Evolutionary conservation across 92 coral and sea anemone species (phyloP).

Genomic region (Epizoanthus fatuus): DNA sequence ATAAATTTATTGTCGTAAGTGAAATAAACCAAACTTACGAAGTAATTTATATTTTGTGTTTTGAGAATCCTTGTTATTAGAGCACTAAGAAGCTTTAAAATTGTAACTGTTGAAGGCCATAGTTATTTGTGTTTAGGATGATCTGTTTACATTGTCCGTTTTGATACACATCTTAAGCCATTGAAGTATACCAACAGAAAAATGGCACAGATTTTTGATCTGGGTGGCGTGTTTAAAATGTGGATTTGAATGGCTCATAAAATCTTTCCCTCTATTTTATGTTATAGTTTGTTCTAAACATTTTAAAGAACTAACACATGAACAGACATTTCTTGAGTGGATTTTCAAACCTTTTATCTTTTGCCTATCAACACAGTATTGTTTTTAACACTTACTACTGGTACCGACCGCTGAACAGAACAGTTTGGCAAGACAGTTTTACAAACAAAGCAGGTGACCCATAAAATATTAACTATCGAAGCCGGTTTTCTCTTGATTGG

Average conservation of each 20-base stretch:
- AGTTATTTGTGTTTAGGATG: no score
- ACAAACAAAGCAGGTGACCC: conserved; percentile 21
- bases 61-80: not conserved
- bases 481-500: conserved; percentile 25
- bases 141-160: no score
- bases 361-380: not conserved
- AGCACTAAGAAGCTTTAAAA: no score
- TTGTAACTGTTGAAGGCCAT: no score
- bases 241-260: no score
- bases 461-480: conserved; percentile 23
- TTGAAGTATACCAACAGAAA: no score
- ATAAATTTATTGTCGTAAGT: not conserved
- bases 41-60: not conserved
- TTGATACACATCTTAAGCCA: no score
- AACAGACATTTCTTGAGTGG: not conserved
- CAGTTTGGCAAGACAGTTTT: conserved; percentile 12
- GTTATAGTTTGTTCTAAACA: not conserved
- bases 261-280: not conserved
- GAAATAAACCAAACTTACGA: not conserved
- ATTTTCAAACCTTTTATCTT: not conserved
- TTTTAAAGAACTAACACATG: not conserved
- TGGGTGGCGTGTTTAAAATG: no score
- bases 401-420: conserved; percentile 44
- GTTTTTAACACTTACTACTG: conserved; percentile 16
- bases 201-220: no score